A percentile compares a stretch with the other conserved stretches of the same genome.
Evolutionary conservation across 30 jellyfish, hydroid and myxozoan genomes (phyloP).

Genomic region (Hydractinia echinata): DNA sequence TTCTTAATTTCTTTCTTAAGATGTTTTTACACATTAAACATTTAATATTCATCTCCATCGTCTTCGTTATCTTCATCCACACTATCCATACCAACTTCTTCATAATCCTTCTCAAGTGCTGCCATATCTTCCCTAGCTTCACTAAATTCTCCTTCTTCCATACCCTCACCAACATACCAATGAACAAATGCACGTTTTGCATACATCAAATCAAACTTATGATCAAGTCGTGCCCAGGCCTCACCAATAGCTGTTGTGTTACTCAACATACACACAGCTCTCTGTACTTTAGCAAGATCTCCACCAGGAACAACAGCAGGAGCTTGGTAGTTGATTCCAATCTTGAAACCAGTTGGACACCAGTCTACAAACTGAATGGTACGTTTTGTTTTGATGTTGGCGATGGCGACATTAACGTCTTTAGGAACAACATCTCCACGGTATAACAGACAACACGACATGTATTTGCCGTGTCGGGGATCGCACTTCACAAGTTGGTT

Average conservation of each 20-base stretch:
- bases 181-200: slow-evolving; percentile 34
- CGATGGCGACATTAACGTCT: slow-evolving; percentile 30
- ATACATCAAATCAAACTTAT: slow-evolving; percentile 33
- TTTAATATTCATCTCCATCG: slow-evolving; percentile 20
- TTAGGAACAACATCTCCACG: slow-evolving; percentile 39
- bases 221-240: slow-evolving; percentile 45
- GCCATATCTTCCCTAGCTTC: slow-evolving; percentile 43
- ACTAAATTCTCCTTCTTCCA: slow-evolving; percentile 40
- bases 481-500: slow-evolving; percentile 35
- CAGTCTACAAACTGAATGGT: slow-evolving; percentile 30
- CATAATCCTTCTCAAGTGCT: slow-evolving; percentile 18
- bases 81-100: slow-evolving; percentile 31
- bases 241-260: slow-evolving; percentile 36
- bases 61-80: slow-evolving; percentile 8
- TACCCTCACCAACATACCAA: slow-evolving; percentile 42
- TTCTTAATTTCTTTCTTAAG: background rate
- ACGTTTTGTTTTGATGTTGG: slow-evolving; percentile 31
- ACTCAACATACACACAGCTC: slow-evolving; percentile 41
- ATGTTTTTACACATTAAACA: background rate
- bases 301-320: slow-evolving; percentile 38
- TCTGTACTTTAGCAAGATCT: slow-evolving; percentile 21
- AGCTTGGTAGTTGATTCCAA: slow-evolving; percentile 27
- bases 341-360: slow-evolving; percentile 20
- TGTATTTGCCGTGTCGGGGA: slow-evolving; percentile 37
- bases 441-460: slow-evolving; percentile 38